A percentile compares a stretch with the other conserved stretches of the same genome.
phyloP scores from a whole-genome alignment of 2,888 invertebrate species.

The Dioctria rufipes region DNA sequence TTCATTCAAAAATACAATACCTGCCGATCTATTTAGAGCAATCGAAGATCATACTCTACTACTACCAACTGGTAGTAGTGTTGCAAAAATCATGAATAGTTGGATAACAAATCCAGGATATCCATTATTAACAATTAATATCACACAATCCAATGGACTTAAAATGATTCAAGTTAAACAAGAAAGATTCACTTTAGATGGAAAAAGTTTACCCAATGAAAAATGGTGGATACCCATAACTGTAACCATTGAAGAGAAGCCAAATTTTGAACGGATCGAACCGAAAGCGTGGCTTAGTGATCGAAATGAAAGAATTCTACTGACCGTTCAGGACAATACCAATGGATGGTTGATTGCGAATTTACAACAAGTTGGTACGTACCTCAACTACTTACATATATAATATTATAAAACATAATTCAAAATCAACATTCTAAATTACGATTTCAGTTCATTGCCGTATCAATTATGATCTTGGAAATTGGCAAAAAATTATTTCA shows the following conservation, averaged over 20 bases:
- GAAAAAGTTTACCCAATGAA: conserved; percentile 6
- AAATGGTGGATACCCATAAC: conserved; percentile 52
- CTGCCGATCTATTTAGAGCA: conserved; percentile 29
- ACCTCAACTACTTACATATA: neutral
- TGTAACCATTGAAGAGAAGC: conserved; percentile 3
- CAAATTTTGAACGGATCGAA: conserved; percentile 12
- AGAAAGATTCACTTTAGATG: conserved; percentile 25
- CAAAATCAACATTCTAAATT: too few relatives aligned
- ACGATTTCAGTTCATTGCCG: conserved; percentile 10
- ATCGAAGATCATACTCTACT: neutral
- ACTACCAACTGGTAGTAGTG: conserved; percentile 18
- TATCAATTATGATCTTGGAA: conserved; percentile 52
- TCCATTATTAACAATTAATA: conserved; percentile 40
- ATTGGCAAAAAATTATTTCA: conserved; percentile 47
- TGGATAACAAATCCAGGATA: conserved; percentile 44
- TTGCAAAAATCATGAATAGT: conserved; percentile 40
- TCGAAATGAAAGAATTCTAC: neutral
- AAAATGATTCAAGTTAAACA: conserved; percentile 10
- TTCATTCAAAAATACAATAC: conserved; percentile 22
- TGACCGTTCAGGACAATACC: neutral
- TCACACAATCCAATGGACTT: neutral
- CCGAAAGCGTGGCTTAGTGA: conserved; percentile 23
- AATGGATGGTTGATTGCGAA: conserved; percentile 50
- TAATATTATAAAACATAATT: too few relatives aligned
- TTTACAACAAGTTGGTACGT: conserved; percentile 30